These are phyloP conservation scores for Nemotelus nigrinus DNA, from an alignment of 2,888 invertebrate genomes.

Conservation along the genomic window DNA sequence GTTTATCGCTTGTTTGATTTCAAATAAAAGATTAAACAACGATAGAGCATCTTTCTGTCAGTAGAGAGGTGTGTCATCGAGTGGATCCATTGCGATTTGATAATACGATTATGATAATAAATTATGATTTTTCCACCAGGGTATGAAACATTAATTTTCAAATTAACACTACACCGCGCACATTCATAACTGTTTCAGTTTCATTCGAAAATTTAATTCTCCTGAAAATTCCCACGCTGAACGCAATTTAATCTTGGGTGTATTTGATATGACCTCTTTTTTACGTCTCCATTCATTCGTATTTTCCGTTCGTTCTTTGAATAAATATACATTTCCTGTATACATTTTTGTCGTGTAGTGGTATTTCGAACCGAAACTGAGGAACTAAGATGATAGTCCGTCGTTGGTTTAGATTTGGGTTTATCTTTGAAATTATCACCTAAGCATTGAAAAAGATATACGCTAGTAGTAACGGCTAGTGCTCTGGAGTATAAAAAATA, in stretches of 20 bases:
- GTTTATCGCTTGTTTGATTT: background rate
- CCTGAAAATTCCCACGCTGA: constrained; percentile 17
- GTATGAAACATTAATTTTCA: constrained; percentile 9
- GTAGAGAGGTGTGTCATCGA: background rate
- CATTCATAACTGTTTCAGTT: background rate
- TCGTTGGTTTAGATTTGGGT: background rate
- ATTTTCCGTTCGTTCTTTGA: background rate
- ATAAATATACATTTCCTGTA: background rate
- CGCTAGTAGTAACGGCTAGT: too few relatives aligned
- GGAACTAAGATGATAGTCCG: background rate
- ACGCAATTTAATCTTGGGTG: background rate
- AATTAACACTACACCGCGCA: background rate
- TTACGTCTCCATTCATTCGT: background rate
- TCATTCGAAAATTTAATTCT: background rate
- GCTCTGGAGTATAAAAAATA: too few relatives aligned
- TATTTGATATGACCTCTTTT: too few relatives aligned
- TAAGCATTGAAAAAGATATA: background rate
- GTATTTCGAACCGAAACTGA: background rate
- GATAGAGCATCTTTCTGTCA: background rate
- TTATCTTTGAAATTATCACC: background rate
- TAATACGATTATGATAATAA: constrained; percentile 23
- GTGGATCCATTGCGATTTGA: constrained; percentile 1
- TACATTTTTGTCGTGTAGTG: background rate
- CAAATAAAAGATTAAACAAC: too few relatives aligned
- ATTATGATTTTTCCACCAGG: constrained; percentile 2